phyloP scores from a whole-genome alignment of 2,888 invertebrate genomes.

The Lacanobia oleracea region DNA sequence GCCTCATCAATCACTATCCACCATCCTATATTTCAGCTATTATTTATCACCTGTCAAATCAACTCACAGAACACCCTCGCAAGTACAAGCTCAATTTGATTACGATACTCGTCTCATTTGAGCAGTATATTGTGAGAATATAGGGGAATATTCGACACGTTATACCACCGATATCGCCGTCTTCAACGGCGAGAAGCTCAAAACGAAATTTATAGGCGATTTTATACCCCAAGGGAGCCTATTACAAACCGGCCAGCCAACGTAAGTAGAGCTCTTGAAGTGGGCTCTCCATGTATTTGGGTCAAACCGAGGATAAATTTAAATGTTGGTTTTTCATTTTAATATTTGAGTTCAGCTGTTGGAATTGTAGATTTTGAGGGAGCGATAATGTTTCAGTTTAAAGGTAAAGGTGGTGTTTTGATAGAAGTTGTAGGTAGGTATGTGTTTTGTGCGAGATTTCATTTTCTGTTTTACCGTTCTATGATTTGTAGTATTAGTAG shows the following conservation, averaged over 20 bases:
- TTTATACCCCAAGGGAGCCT: slow-evolving; percentile 83
- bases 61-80: slow-evolving; percentile 34
- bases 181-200: slow-evolving; percentile 69
- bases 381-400: slow-evolving; percentile 24
- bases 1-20: slow-evolving; percentile 45
- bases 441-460: background rate
- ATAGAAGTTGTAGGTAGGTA: slow-evolving; percentile 8
- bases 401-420: slow-evolving; percentile 10
- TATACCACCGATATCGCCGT: slow-evolving; percentile 67
- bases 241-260: slow-evolving; percentile 75
- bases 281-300: slow-evolving; percentile 59
- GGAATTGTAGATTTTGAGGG: slow-evolving; percentile 46
- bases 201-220: slow-evolving; percentile 84
- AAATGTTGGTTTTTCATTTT: slow-evolving; percentile 65
- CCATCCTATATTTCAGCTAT: slow-evolving; percentile 26
- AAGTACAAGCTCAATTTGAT: slow-evolving; percentile 50
- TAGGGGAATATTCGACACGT: slow-evolving; percentile 64
- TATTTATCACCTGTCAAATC: slow-evolving; percentile 51
- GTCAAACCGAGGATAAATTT: slow-evolving; percentile 63
- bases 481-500: background rate
- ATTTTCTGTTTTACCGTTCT: background rate
- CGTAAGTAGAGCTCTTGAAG: slow-evolving; percentile 62
- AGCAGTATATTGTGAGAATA: slow-evolving; percentile 53
- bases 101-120: slow-evolving; percentile 50
- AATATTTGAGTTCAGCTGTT: slow-evolving; percentile 59